Percentiles rank a stretch among this genome's conserved stretches.
phyloP scores from a whole-genome alignment of 2,113 vertebrate species.

The Etheostoma cragini region DNA sequence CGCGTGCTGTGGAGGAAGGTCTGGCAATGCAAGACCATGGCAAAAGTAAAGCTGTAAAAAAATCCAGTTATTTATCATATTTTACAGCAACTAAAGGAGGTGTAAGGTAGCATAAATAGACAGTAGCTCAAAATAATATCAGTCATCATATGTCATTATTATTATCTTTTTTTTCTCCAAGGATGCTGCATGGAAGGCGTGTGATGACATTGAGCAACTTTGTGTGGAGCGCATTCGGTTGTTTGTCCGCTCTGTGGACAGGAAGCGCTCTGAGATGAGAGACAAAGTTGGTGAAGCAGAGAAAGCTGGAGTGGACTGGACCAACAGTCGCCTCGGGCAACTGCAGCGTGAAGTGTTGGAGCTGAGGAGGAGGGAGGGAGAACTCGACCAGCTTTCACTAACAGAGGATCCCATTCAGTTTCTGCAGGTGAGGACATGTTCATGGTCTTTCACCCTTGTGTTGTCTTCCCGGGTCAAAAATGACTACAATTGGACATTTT shows the following conservation, averaged over 20 bases:
- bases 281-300: conserved; percentile 51
- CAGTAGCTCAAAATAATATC: background rate
- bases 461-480: too few species aligned
- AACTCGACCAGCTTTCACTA: conserved; percentile 55
- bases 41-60: too few species aligned
- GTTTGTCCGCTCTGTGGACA: conserved; percentile 22
- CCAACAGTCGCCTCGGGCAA: background rate
- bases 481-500: too few species aligned
- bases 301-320: conserved; percentile 56
- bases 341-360: conserved; percentile 50
- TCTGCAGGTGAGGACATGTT: conserved; percentile 55
- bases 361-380: conserved; percentile 50
- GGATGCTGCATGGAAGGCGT: conserved; percentile 48
- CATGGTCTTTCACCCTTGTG: background rate
- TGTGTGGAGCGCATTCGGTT: conserved; percentile 14
- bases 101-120: background rate
- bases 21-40: too few species aligned
- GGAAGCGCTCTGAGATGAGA: conserved; percentile 47
- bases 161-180: conserved; percentile 5
- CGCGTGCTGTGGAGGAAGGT: too few species aligned
- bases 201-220: conserved; percentile 49
- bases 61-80: background rate
- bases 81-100: background rate
- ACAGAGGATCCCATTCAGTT: conserved; percentile 69
- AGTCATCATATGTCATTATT: background rate